Conservation (phyloP, 92 coral and sea anemone genomes). For the Pocillopora meandrina region DNA sequence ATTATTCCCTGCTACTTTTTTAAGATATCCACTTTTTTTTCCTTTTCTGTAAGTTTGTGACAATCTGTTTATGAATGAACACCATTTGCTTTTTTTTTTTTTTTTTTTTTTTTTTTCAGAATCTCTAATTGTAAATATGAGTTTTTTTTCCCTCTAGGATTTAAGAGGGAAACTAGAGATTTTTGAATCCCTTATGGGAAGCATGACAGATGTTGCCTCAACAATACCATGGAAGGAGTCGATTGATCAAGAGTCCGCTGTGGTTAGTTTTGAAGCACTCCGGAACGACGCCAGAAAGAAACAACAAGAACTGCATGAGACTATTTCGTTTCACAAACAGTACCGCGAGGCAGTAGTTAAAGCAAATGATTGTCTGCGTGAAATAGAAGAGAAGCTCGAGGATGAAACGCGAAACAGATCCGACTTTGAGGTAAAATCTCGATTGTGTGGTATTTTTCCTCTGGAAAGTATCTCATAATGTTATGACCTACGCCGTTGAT, state of each 20-base stretch:
- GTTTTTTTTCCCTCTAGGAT: conserved; percentile 47
- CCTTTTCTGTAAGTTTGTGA: too few relatives aligned
- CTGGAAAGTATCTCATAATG: not conserved
- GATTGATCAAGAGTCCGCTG: conserved; percentile 6
- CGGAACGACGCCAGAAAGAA: conserved; percentile 50
- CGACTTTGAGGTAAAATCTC: conserved; percentile 7
- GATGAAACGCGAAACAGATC: conserved; percentile 3
- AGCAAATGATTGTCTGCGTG: conserved; percentile 27
- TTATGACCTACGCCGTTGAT: too few relatives aligned
- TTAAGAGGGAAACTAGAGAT: conserved; percentile 62
- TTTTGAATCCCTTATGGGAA: conserved; percentile 66
- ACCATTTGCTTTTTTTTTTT: not conserved
- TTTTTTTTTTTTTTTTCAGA: not conserved
- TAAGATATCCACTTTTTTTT: too few relatives aligned
- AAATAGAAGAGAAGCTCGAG: conserved; percentile 35
- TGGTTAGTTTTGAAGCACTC: conserved; percentile 35
- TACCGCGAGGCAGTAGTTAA: conserved; percentile 58
- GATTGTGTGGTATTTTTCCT: not conserved
- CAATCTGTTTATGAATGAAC: too few relatives aligned
- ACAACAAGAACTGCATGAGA: conserved; percentile 55
- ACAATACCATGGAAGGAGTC: conserved; percentile 42
- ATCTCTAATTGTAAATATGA: not conserved
- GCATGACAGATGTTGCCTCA: conserved; percentile 54
- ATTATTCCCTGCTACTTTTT: too few relatives aligned
- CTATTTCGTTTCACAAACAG: conserved; percentile 68